A percentile compares a stretch with the other conserved stretches of the same genome.
Conservation (phyloP, 2,888 invertebrate species). For the Apotomis betuletana region DNA sequence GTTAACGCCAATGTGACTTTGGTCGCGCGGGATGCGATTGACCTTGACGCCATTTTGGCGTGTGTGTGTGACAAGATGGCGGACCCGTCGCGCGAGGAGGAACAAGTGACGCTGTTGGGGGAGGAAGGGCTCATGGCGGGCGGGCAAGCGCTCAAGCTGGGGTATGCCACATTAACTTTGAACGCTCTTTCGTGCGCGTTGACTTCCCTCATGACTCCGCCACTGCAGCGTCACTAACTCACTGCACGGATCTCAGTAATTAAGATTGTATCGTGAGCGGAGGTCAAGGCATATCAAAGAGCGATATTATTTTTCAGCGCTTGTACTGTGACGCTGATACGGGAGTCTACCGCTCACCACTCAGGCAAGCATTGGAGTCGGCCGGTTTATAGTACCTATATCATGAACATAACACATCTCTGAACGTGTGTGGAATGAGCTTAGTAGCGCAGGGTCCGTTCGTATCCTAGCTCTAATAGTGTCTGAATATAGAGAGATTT, state of each 20-base stretch:
- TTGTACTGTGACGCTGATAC: slow-evolving; percentile 88
- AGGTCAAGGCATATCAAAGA: slow-evolving; percentile 79
- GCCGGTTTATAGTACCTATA: slow-evolving; percentile 80
- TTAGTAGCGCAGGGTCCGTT: slow-evolving; percentile 67
- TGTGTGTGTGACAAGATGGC: slow-evolving; percentile 93
- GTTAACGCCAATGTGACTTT: slow-evolving; percentile 76
- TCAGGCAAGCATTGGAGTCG: slow-evolving; percentile 88
- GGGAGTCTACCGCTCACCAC: slow-evolving; percentile 89
- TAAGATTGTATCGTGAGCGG: slow-evolving; percentile 45
- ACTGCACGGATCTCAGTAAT: slow-evolving; percentile 19
- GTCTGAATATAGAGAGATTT: slow-evolving; percentile 55
- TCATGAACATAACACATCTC: slow-evolving; percentile 75
- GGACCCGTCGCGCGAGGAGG: slow-evolving; percentile 97
- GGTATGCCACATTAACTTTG: slow-evolving; percentile 88
- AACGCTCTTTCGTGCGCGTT: slow-evolving; percentile 69
- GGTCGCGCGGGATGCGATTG: slow-evolving; percentile 87
- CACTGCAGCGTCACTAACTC: slow-evolving; percentile 7
- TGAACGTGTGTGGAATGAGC: slow-evolving; percentile 81
- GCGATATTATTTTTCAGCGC: slow-evolving; percentile 89
- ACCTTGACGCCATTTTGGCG: slow-evolving; percentile 82
- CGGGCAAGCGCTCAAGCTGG: slow-evolving; percentile 98
- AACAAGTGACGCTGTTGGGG: slow-evolving; percentile 97
- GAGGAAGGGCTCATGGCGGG: slow-evolving; percentile 97
- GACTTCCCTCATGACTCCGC: slow-evolving; percentile 58
- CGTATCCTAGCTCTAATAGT: slow-evolving; percentile 56